Evolutionary conservation across 2,888 invertebrate species (phyloP), one percentile per base, ranked within the genome.

Genomic region (Stegophylla sp.): DNA sequence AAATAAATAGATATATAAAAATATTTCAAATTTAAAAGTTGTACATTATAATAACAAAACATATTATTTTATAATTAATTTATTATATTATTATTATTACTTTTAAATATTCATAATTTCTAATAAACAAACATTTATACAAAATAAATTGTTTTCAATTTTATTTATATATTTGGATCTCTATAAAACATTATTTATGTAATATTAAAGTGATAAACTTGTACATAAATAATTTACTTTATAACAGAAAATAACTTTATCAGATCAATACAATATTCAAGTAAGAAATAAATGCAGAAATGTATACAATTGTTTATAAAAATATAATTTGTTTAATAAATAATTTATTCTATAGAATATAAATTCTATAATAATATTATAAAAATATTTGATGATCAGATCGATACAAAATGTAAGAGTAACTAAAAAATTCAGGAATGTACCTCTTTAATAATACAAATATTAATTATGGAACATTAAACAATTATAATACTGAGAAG

Each of bases 81-180:
- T 20, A 20, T 12, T 20, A 56, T 1, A 0, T 20, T 48, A 41
- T 43, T 66, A 45, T 17, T 61, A 26, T 43, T 26, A 26, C 10
- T 66, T 15, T 26, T 66, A 45, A 45, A 43, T 45, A 66, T 48
- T 26, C 26, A 45, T 66, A 41, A 45, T 66, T 43, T 66, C 12
- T 12, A 20, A 20, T n/a, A 20, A 61, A 59, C 10, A 59, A 56
- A 45, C 23, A 15, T 17, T 28, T 15, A 61, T 41, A 64, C 12
- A 48, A 48, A 48, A 67, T 48, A 67, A 67, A 67, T 17, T 17
- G 17, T 41, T 66, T 7, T 63, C 17, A 67, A 67, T 43, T 43
- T 12, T 23, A 56, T 23, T 56, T 23, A 10, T 56, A 20, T 56
- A 10, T 56, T 20, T 56, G 20, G 20, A 10, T 23, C 56, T 56